Conservation (phyloP, 2,888 invertebrate species). For the Sympetrum striolatum region DNA sequence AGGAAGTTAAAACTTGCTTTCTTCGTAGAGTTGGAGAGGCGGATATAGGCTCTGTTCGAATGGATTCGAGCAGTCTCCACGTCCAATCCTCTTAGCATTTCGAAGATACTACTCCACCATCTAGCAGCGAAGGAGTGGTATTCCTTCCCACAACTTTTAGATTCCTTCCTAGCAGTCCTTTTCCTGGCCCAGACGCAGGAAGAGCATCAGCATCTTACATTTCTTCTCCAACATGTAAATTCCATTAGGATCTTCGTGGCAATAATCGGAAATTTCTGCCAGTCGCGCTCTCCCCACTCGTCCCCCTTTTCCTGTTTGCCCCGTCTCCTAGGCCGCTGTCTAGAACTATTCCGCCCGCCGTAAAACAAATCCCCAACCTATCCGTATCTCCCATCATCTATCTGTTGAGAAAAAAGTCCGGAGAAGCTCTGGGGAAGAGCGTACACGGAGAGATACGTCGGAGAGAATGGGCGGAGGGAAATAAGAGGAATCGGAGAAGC, state of each 20-base stretch:
- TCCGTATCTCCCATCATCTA: not conserved
- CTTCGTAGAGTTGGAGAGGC: no score
- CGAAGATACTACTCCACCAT: not conserved
- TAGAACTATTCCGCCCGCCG: not conserved
- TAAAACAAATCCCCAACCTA: not conserved
- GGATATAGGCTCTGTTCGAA: no score
- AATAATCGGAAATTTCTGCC: constrained; percentile 18
- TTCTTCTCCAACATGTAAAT: constrained; percentile 26
- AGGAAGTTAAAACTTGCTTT: no score
- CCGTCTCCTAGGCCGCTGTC: not conserved
- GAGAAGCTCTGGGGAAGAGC: not conserved
- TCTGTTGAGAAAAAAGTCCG: not conserved
- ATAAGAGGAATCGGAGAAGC: not conserved
- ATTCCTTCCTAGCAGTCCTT: not conserved
- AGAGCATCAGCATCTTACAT: not conserved
- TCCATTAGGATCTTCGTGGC: constrained; percentile 12
- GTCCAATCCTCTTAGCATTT: not conserved
- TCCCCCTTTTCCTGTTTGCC: not conserved
- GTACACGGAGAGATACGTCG: not conserved
- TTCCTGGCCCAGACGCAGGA: not conserved
- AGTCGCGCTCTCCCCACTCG: not conserved
- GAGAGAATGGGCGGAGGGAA: not conserved
- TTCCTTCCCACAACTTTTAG: not conserved
- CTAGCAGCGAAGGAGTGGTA: not conserved
- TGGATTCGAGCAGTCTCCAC: no score